A percentile compares a stretch with the other conserved stretches of the same genome.
Evolutionary conservation across 2,797 vertebrate genomes (phyloP).

Genomic region (Notolepis coatsorum): DNA sequence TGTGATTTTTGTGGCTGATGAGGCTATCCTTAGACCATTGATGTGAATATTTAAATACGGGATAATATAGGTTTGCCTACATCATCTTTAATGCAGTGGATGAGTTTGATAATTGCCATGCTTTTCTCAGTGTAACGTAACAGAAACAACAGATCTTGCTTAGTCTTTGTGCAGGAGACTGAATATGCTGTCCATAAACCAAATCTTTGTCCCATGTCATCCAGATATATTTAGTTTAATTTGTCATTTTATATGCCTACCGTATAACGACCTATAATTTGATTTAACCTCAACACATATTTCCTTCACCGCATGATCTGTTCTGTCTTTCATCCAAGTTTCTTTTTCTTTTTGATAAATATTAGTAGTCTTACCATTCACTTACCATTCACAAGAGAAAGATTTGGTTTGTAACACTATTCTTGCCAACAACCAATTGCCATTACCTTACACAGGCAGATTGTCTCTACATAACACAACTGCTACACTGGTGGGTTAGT

Average conservation of each 20-base stretch:
- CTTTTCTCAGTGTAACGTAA: constrained; percentile 9
- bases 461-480: neutral
- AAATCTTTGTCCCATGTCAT: constrained; percentile 26
- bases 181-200: constrained; percentile 9
- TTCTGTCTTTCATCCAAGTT: neutral
- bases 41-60: constrained; percentile 49
- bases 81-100: neutral
- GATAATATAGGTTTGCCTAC: neutral
- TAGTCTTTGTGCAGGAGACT: neutral
- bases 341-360: neutral
- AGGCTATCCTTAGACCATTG: neutral
- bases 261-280: neutral
- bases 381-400: constrained; percentile 22
- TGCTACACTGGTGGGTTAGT: neutral
- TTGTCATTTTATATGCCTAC: constrained; percentile 4
- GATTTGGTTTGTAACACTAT: constrained; percentile 27
- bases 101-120: neutral
- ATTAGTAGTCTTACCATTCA: neutral
- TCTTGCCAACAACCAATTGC: neutral
- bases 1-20: constrained; percentile 33
- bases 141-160: neutral
- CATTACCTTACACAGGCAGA: neutral
- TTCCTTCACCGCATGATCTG: neutral
- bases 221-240: neutral
- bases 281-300: neutral